Percentiles rank a stretch among this genome's conserved stretches.
Evolutionary conservation across 2,113 vertebrate genomes (phyloP).

Genomic region (Nansenia antarctica): DNA sequence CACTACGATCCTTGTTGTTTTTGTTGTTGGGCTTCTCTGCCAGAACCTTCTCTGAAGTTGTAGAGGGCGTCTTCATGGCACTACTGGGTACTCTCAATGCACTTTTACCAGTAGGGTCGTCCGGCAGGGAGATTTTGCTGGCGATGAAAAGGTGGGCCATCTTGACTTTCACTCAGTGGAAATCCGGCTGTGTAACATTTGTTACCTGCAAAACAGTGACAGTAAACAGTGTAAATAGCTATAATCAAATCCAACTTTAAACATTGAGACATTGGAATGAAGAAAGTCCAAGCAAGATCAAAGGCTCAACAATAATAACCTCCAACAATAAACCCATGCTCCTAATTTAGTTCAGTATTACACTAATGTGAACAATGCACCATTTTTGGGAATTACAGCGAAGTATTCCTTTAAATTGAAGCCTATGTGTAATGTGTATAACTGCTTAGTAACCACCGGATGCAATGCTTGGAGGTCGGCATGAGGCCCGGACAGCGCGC

Average conservation of each 20-base stretch:
- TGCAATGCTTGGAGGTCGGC: neutral
- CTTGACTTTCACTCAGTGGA: neutral
- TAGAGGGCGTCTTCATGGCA: slow-evolving; percentile 59
- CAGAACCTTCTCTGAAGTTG: slow-evolving; percentile 51
- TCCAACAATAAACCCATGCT: too few species aligned
- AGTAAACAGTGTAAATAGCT: neutral
- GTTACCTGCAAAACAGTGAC: neutral
- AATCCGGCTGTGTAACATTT: neutral
- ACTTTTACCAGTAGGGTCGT: slow-evolving; percentile 67
- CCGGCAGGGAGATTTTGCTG: slow-evolving; percentile 70
- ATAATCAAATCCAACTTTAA: too few species aligned
- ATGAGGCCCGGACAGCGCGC: neutral
- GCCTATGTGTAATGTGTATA: neutral
- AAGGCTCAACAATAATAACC: too few species aligned
- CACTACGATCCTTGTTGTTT: slow-evolving; percentile 38
- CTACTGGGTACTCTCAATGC: slow-evolving; percentile 61
- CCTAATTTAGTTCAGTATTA: too few species aligned
- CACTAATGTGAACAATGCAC: neutral
- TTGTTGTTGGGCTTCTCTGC: slow-evolving; percentile 73
- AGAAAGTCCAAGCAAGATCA: too few species aligned
- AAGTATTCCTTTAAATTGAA: too few species aligned
- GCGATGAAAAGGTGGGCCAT: slow-evolving; percentile 65
- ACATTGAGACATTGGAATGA: too few species aligned
- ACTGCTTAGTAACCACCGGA: neutral
- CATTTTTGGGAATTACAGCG: too few species aligned